Conservation (phyloP, 2,888 invertebrate genomes). For the Agrochola macilenta region DNA sequence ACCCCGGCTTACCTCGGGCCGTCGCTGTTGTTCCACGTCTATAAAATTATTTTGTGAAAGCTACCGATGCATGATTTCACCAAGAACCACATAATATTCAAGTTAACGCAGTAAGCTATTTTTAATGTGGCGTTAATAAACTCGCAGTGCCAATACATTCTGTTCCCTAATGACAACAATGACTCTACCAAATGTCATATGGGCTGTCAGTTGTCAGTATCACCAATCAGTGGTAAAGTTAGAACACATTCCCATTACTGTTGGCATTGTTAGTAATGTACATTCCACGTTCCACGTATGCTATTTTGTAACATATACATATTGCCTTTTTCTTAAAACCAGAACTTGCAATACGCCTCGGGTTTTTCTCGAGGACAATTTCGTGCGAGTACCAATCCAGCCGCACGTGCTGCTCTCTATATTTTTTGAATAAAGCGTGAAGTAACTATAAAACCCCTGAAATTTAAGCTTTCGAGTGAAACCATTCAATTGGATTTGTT, state of each 20-base stretch:
- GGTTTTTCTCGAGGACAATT: slow-evolving; percentile 46
- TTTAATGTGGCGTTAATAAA: slow-evolving; percentile 41
- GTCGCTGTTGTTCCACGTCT: slow-evolving; percentile 49
- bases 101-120: slow-evolving; percentile 57
- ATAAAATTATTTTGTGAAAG: slow-evolving; percentile 65
- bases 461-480: slow-evolving; percentile 33
- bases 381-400: slow-evolving; percentile 34
- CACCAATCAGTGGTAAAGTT: slow-evolving; percentile 43
- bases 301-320: slow-evolving; percentile 51
- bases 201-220: slow-evolving; percentile 37
- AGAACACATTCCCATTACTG: slow-evolving; percentile 41
- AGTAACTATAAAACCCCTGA: slow-evolving; percentile 15
- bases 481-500: slow-evolving; percentile 22
- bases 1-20: slow-evolving; percentile 33
- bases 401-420: slow-evolving; percentile 43
- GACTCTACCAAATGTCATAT: slow-evolving; percentile 55
- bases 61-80: slow-evolving; percentile 60
- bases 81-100: slow-evolving; percentile 52
- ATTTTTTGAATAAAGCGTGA: slow-evolving; percentile 36
- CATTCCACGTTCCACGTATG: slow-evolving; percentile 36
- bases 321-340: slow-evolving; percentile 52
- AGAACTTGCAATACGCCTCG: slow-evolving; percentile 45
- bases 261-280: slow-evolving; percentile 37
- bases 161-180: slow-evolving; percentile 46
- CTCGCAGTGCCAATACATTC: slow-evolving; percentile 21